These are phyloP conservation scores for Drosophila multiciliata DNA, from an alignment of 2,888 invertebrate species.

Conservation along the genomic window DNA sequence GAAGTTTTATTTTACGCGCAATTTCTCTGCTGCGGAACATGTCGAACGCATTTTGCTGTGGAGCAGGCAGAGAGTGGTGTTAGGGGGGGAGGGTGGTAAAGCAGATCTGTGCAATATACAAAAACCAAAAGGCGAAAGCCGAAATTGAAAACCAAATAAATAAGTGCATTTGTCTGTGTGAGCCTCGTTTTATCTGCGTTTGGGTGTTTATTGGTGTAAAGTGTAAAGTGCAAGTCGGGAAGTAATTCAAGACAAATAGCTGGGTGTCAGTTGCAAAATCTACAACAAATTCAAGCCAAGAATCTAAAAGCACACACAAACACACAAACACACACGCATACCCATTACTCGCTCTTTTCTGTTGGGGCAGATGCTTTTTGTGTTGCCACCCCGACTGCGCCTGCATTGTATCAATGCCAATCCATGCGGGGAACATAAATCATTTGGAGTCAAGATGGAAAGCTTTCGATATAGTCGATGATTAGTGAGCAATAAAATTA, in stretches of 20 bases:
- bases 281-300: conserved; percentile 50
- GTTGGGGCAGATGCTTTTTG: conserved; percentile 16
- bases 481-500: conserved; percentile 65
- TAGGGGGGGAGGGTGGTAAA: not conserved
- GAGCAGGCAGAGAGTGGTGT: too few species aligned
- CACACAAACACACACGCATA: conserved; percentile 1
- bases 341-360: not conserved
- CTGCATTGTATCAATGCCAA: conserved; percentile 70
- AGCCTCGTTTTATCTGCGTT: conserved; percentile 17
- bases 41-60: not conserved
- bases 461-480: conserved; percentile 55
- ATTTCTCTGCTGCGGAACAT: conserved; percentile 60
- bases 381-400: not conserved
- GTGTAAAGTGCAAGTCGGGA: conserved; percentile 58
- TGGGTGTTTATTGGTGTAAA: conserved; percentile 19
- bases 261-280: conserved; percentile 60
- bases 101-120: conserved; percentile 30
- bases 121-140: conserved; percentile 53
- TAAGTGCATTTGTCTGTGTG: conserved; percentile 41
- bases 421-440: conserved; percentile 69
- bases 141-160: conserved; percentile 62
- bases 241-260: conserved; percentile 73
- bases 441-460: conserved; percentile 64
- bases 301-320: conserved; percentile 6
- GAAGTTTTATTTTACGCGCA: conserved; percentile 78